Conservation (phyloP, 2,888 invertebrate species). For the Timema podura region DNA sequence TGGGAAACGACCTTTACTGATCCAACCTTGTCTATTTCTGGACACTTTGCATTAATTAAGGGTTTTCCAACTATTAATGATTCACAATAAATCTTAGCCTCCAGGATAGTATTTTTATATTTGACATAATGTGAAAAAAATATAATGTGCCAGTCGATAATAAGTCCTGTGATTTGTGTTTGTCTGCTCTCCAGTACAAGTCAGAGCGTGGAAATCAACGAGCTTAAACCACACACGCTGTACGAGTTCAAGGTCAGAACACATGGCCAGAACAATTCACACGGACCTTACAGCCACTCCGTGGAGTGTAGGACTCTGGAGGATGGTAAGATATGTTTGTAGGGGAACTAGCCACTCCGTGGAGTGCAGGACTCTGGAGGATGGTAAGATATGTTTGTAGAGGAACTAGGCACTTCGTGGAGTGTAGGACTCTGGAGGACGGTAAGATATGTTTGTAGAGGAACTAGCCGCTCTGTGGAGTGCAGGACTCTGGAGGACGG, state of each 20-base stretch:
- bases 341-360: conserved; percentile 60
- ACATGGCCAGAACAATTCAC: conserved; percentile 47
- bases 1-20: too few relatives aligned
- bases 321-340: conserved; percentile 53
- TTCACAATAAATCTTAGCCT: too few relatives aligned
- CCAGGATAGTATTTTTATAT: too few relatives aligned
- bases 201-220: conserved; percentile 51
- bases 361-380: conserved; percentile 60
- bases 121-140: too few relatives aligned
- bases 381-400: conserved; percentile 52
- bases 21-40: too few relatives aligned
- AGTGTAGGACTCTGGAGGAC: conserved; percentile 62
- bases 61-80: too few relatives aligned
- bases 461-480: conserved; percentile 58
- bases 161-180: conserved; percentile 14
- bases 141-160: too few relatives aligned
- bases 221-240: conserved; percentile 61
- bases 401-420: conserved; percentile 58
- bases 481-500: conserved; percentile 64
- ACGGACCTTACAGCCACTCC: conserved; percentile 56
- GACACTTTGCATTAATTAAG: too few relatives aligned
- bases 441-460: conserved; percentile 50
- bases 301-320: conserved; percentile 61
- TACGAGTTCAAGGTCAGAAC: conserved; percentile 68
- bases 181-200: conserved; percentile 46